phyloP scores from a whole-genome alignment of 2,888 invertebrate genomes.

The Chironomus tentans region DNA sequence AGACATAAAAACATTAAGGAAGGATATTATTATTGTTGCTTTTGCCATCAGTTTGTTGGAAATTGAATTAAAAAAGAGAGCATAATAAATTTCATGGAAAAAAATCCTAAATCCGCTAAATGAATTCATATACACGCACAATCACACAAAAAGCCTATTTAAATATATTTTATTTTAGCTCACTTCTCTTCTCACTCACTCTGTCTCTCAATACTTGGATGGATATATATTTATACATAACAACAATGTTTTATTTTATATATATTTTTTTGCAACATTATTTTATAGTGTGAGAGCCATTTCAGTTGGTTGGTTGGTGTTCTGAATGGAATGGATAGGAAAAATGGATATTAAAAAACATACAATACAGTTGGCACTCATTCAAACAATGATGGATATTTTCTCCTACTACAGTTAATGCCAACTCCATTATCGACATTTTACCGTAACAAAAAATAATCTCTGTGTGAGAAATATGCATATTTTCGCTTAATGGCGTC shows the following conservation, averaged over 20 bases:
- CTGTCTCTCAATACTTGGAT: background rate
- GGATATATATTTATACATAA: background rate
- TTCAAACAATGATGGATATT: background rate
- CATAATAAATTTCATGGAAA: conserved; percentile 26
- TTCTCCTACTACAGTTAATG: background rate
- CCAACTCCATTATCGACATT: conserved; percentile 11
- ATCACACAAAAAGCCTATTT: conserved; percentile 24
- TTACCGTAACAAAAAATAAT: conserved; percentile 20
- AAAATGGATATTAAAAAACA: conserved; percentile 10
- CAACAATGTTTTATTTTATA: background rate
- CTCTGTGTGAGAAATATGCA: conserved; percentile 26
- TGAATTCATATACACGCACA: conserved; percentile 27
- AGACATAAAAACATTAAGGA: background rate
- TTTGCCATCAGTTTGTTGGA: conserved; percentile 6
- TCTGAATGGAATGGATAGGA: background rate
- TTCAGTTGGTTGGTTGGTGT: conserved; percentile 3
- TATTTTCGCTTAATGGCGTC: conserved; percentile 5
- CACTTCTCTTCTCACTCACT: background rate
- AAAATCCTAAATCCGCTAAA: conserved; percentile 25
- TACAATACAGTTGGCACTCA: conserved; percentile 5
- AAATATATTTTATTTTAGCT: conserved; percentile 26
- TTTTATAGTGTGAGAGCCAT: conserved; percentile 17
- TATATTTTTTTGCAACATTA: background rate
- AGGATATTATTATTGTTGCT: background rate
- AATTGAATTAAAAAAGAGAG: conserved; percentile 21